Percentiles rank a stretch among this genome's conserved stretches.
Conservation (phyloP, 2,888 invertebrate species). For the Hypercompe scribonia region DNA sequence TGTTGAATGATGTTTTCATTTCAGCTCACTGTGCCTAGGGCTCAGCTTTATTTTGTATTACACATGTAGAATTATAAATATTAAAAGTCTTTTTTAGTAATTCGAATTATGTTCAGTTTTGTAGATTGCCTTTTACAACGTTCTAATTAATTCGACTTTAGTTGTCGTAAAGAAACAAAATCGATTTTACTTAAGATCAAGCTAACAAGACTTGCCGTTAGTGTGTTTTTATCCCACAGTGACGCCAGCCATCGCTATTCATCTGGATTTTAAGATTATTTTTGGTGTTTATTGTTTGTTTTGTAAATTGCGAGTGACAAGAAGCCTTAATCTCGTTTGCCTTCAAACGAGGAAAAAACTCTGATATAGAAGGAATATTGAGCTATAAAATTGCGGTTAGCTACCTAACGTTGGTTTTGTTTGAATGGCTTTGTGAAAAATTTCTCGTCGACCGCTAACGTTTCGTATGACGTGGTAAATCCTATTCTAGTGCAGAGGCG, state of each 20-base stretch:
- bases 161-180: slow-evolving; percentile 54
- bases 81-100: slow-evolving; percentile 19
- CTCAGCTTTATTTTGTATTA: slow-evolving; percentile 49
- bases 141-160: slow-evolving; percentile 57
- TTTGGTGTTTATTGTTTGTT: slow-evolving; percentile 69
- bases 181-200: slow-evolving; percentile 61
- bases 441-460: slow-evolving; percentile 53
- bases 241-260: slow-evolving; percentile 61
- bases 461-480: slow-evolving; percentile 73
- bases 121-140: slow-evolving; percentile 49
- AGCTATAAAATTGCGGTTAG: slow-evolving; percentile 44
- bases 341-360: slow-evolving; percentile 37
- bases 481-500: slow-evolving; percentile 64
- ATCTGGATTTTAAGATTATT: slow-evolving; percentile 73
- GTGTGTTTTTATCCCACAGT: slow-evolving; percentile 62
- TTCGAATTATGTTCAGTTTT: slow-evolving; percentile 30
- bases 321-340: slow-evolving; percentile 50
- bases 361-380: slow-evolving; percentile 40
- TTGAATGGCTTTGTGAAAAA: slow-evolving; percentile 59
- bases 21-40: slow-evolving; percentile 56
- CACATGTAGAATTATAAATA: slow-evolving; percentile 38
- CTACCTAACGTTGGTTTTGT: slow-evolving; percentile 46
- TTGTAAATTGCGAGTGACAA: slow-evolving; percentile 63
- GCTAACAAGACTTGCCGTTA: slow-evolving; percentile 58
- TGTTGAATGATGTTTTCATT: slow-evolving; percentile 72